phyloP scores from a whole-genome alignment of 2,888 invertebrate species.

The Petrophora chlorosata region DNA sequence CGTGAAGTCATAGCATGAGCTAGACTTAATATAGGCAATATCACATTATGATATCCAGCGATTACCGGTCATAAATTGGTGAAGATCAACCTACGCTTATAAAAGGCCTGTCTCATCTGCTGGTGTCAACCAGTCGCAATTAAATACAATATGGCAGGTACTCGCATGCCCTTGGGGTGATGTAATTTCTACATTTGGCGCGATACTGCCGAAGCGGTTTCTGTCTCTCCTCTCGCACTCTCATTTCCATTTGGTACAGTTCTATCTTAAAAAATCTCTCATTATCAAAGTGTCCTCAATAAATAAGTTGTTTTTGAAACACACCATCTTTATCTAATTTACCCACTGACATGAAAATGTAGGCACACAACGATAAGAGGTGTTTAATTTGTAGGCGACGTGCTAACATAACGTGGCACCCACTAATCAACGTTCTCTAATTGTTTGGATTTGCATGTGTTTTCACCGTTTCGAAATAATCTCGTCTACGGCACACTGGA shows the following conservation, averaged over 20 bases:
- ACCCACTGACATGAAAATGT: conserved; percentile 65
- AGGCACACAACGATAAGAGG: conserved; percentile 52
- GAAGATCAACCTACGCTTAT: neutral
- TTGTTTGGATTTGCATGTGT: conserved; percentile 40
- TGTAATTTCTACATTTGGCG: conserved; percentile 60
- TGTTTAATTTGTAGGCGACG: conserved; percentile 49
- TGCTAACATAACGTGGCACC: conserved; percentile 38
- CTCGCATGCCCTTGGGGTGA: conserved; percentile 62
- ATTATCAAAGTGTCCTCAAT: conserved; percentile 46
- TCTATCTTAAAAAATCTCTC: conserved; percentile 38
- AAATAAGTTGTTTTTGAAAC: conserved; percentile 56
- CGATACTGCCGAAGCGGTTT: conserved; percentile 60
- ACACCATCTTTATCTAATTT: conserved; percentile 63
- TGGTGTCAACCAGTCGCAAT: conserved; percentile 44
- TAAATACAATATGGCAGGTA: conserved; percentile 56
- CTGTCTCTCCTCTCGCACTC: conserved; percentile 53
- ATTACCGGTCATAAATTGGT: conserved; percentile 4
- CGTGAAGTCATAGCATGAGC: neutral
- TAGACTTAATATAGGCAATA: no score
- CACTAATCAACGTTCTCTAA: conserved; percentile 49
- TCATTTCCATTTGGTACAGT: neutral
- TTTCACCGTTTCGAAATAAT: neutral
- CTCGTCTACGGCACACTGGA: no score
- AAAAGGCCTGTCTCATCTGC: neutral
- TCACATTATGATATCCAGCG: conserved; percentile 1